A percentile compares a stretch with the other conserved stretches of the same genome.
phyloP scores from a whole-genome alignment of 2,888 invertebrate species.

The Leucoptera coffeella region DNA sequence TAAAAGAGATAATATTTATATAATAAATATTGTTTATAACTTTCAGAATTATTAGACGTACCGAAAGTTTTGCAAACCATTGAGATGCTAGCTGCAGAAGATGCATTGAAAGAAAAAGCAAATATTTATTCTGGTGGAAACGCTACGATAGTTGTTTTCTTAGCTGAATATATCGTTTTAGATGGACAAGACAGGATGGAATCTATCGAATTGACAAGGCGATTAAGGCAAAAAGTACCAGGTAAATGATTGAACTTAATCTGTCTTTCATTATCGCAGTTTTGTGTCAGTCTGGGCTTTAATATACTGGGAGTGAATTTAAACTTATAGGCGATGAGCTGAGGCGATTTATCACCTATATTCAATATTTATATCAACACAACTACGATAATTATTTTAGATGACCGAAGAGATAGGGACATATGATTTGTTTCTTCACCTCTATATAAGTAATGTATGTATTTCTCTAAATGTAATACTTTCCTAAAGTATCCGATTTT shows the following conservation, averaged over 20 bases:
- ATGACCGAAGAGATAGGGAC: not conserved
- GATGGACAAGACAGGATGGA: slow-evolving; percentile 6
- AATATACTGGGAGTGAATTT: no score
- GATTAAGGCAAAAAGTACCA: slow-evolving; percentile 6
- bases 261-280: no score
- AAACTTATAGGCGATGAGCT: no score
- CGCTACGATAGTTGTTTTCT: slow-evolving; percentile 7
- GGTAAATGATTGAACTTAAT: slow-evolving; percentile 6
- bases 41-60: no score
- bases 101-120: slow-evolving; percentile 5
- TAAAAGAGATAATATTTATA: no score
- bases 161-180: slow-evolving; percentile 7
- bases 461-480: not conserved
- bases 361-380: not conserved
- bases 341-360: no score
- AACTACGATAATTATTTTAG: not conserved
- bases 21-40: no score
- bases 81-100: not conserved
- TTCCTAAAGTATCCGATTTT: not conserved
- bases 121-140: slow-evolving; percentile 8
- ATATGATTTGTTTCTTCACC: not conserved
- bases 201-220: slow-evolving; percentile 4
- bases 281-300: no score
- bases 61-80: no score
- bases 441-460: not conserved